phyloP scores from a whole-genome alignment of 2,888 invertebrate species.

The Syrista parreyssii region DNA sequence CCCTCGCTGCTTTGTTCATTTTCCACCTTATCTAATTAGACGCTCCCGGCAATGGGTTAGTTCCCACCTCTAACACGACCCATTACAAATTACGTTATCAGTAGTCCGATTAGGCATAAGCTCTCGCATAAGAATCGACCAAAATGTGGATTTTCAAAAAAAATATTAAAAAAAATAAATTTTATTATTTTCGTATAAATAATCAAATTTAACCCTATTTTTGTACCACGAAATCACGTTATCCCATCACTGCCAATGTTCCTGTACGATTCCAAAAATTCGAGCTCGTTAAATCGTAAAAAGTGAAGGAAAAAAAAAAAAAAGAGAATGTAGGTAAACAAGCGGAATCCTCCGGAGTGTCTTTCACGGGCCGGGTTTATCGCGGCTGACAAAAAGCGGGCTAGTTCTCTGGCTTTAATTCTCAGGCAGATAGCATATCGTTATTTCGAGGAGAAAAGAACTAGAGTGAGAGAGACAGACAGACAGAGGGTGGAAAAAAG shows the following conservation, averaged over 20 bases:
- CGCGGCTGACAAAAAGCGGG: background rate
- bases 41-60: background rate
- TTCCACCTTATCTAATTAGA: background rate
- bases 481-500: background rate
- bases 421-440: conserved; percentile 15
- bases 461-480: background rate
- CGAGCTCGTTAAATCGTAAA: background rate
- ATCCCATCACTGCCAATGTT: background rate
- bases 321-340: background rate
- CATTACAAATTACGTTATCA: background rate
- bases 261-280: background rate
- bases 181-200: background rate
- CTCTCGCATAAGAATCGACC: background rate
- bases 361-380: background rate
- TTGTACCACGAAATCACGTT: background rate
- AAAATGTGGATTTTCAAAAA: background rate
- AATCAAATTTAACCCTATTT: background rate
- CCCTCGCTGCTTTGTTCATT: background rate
- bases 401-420: background rate
- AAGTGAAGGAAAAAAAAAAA: background rate
- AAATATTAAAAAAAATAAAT: background rate
- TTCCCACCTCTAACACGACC: background rate
- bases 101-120: background rate
- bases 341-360: background rate
- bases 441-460: conserved; percentile 20